Base-by-base conservation (phyloP, 2,797 vertebrate genomes). In the Darevskia nairensis region DNA sequence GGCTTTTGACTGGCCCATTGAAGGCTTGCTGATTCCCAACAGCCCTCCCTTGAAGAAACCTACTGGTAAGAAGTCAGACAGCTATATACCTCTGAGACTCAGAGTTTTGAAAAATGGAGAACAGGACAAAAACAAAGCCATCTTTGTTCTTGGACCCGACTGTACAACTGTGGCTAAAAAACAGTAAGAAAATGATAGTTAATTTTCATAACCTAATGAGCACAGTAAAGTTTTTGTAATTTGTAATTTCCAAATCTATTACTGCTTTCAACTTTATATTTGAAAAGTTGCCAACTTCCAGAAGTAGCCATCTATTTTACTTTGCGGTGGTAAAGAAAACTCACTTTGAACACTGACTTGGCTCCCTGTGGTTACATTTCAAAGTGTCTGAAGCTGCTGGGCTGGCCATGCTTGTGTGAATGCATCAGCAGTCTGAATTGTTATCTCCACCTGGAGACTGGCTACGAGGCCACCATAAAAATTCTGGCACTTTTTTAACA, bases 1-100 rank as follows among this genome's bases (percentile, higher is more conserved):
- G 92, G 75, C 79, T 9, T 96, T 96, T 89, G 90, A 91, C 66
- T 90, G 86, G 92, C 90, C 94, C 1, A 92, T 96, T 91, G 91
- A 96, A 95, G 92, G 88, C 23, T 80, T 94, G 44, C 86, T 96
- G 27, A 9, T 95, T 80, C 94, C 93, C 41, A 95, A 94, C 1
- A 95, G 92, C 6, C 91, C 90, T 41, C 94, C 92, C 27, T 61
- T 93, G 61, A 68, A 94, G 87, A 95, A 90, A 64, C 66, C 91
- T 6, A 2, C n/a, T 66, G 55, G 59, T 39, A 93, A 93, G 82
- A 89, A 86, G 0, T 74, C 35, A 15, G 85, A 83, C 0, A 91
- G 55, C 3, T 78, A 13, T 72, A n/a, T 79, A 2, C 91, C 93
- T 59, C 21, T 94, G 84, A 91, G 93, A 93, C 91, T 94, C 83